Conservation (phyloP, 92 coral and sea anemone species). For the Metridium senile region DNA sequence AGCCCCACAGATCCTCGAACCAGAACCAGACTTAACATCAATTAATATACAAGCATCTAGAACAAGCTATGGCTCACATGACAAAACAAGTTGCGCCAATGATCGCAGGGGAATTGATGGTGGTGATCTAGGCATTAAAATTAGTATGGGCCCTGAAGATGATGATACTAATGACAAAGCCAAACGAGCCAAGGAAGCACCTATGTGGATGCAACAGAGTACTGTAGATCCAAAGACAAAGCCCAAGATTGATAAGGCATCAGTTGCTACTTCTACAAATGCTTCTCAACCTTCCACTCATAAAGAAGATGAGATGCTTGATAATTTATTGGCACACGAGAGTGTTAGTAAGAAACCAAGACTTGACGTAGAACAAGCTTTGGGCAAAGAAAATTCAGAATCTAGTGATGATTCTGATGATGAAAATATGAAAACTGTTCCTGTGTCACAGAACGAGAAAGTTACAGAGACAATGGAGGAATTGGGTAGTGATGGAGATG, state of each 20-base stretch:
- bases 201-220: slow-evolving; percentile 93
- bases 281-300: slow-evolving; percentile 27
- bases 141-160: slow-evolving; percentile 85
- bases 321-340: slow-evolving; percentile 89
- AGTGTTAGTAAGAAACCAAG: slow-evolving; percentile 86
- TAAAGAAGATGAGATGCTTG: slow-evolving; percentile 81
- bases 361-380: slow-evolving; percentile 77
- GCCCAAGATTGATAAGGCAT: slow-evolving; percentile 5
- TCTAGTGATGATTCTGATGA: slow-evolving; percentile 86
- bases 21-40: slow-evolving; percentile 77
- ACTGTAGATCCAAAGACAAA: slow-evolving; percentile 74
- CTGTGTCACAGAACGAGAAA: slow-evolving; percentile 39
- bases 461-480: slow-evolving; percentile 73
- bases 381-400: slow-evolving; percentile 75
- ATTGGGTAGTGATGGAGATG: slow-evolving; percentile 76
- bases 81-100: slow-evolving; percentile 60
- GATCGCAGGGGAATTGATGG: slow-evolving; percentile 56
- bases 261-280: slow-evolving; percentile 27
- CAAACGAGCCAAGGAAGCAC: slow-evolving; percentile 76
- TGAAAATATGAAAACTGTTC: slow-evolving; percentile 54
- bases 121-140: slow-evolving; percentile 80
- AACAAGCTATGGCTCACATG: slow-evolving; percentile 35
- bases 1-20: slow-evolving; percentile 92
- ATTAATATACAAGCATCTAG: slow-evolving; percentile 31
- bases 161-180: slow-evolving; percentile 55